Evolutionary conservation across 2,797 vertebrate species (phyloP), one percentile per base, ranked within the genome.

Genomic region (Anabacerthia variegaticeps): DNA sequence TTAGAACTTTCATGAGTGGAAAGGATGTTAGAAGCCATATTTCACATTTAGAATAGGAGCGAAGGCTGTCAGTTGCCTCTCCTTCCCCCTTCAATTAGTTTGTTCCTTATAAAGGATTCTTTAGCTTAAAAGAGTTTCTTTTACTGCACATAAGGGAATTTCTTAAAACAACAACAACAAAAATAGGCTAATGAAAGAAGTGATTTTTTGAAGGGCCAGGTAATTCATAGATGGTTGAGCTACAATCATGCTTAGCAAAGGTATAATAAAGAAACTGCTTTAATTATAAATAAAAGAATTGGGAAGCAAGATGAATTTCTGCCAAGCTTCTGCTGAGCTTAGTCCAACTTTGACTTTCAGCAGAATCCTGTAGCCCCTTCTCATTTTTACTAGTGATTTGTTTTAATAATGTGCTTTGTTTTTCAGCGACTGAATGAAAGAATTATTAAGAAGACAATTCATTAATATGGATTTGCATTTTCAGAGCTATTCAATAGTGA

Each of bases 21-120:
- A 94, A 89, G 63, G n/a, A 17, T 82, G 32, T 90, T 75, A 85
- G 77, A 93, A 95, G 88, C 65, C 46, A 23, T 91, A 87, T 85
- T 97, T 96, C 34, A 59, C 61, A 56, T 86, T 80, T 89, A 80
- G 81, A 76, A 55, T 92, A 63, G 21, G 52, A 65, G 75, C 13
- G 61, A 48, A 66, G 44, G 14, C 39, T 89, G 52, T 73, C 59
- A 56, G 8, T 69, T 89, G 34, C 26, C 30, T 80, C 24, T 90
- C 34, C 16, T 83, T 12, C 16, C 22, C 37, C 43, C 10, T 88
- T 76, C 44, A 61, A 72, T 61, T 78, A 85, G 43, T 59, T 82
- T 56, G 32, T 43, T 71, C 46, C 55, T 96, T 71, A 67, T 58
- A 72, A 94, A 85, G 46, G 11, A 37, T 85, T 86, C 28, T 71